Percentiles rank a stretch among this genome's conserved stretches.
Evolutionary conservation across 2,888 invertebrate genomes (phyloP).

Genomic region (Volucella inanis): DNA sequence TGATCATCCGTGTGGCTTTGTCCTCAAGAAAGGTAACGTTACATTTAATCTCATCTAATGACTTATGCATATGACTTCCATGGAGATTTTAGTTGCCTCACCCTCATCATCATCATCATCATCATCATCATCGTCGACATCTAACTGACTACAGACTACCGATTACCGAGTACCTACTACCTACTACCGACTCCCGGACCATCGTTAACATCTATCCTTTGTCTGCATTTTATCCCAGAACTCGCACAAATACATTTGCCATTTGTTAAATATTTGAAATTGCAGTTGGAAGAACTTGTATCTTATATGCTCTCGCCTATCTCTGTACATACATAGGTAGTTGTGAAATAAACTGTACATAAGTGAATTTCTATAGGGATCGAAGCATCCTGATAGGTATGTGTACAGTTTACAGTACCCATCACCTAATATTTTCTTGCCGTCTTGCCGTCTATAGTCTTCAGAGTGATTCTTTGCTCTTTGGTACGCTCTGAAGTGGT

Average conservation of each 20-base stretch:
- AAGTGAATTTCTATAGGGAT: conserved; percentile 49
- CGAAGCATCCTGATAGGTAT: conserved; percentile 15
- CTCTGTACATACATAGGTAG: conserved; percentile 12
- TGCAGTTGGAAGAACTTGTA: conserved; percentile 20
- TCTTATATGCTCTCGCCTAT: neutral
- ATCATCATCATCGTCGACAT: conserved; percentile 11
- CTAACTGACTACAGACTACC: neutral
- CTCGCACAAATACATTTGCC: neutral
- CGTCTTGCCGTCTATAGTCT: conserved; percentile 23
- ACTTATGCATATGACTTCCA: conserved; percentile 56
- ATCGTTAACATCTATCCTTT: conserved; percentile 15
- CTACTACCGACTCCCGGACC: conserved; percentile 1
- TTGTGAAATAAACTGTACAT: conserved; percentile 31
- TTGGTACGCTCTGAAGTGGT: conserved; percentile 45
- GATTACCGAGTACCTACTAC: neutral
- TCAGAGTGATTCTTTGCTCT: conserved; percentile 38
- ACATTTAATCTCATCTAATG: conserved; percentile 64
- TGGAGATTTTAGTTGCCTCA: neutral
- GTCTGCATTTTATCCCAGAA: conserved; percentile 18
- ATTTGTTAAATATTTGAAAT: conserved; percentile 56
- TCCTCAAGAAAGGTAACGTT: conserved; percentile 91
- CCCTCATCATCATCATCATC: conserved; percentile 7
- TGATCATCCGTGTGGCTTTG: conserved; percentile 96
- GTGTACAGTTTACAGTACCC: conserved; percentile 5
- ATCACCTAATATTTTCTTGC: neutral